Conservation (phyloP, 2,113 vertebrate species). For the Tautogolabrus adspersus region DNA sequence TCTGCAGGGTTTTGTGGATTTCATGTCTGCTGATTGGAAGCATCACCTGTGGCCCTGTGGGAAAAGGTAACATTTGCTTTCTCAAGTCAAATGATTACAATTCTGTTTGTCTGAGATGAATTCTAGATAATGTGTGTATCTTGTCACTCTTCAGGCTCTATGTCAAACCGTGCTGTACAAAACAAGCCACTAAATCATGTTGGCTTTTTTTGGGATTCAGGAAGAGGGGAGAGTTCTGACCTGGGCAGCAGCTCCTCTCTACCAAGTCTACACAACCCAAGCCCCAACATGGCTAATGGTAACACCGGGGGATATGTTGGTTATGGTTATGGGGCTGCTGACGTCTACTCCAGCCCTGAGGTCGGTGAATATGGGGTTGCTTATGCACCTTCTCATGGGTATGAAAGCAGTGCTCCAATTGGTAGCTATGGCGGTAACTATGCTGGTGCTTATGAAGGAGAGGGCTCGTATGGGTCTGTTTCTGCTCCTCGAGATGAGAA, state of each 20-base stretch:
- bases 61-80: neutral
- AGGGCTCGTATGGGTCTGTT: neutral
- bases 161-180: neutral
- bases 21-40: conserved; percentile 15
- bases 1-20: conserved; percentile 16
- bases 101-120: too few species aligned
- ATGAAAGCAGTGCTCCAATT: neutral
- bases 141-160: neutral
- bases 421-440: neutral
- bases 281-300: neutral
- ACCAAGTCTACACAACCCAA: neutral
- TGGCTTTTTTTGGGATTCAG: neutral
- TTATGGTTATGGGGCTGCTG: too few species aligned
- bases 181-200: neutral
- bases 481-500: neutral
- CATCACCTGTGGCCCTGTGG: neutral
- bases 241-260: neutral
- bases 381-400: neutral
- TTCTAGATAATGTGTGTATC: too few species aligned
- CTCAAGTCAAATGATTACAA: too few species aligned
- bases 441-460: neutral
- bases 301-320: too few species aligned
- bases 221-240: neutral
- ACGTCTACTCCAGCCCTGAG: too few species aligned
- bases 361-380: too few species aligned